Percentiles rank a stretch among this genome's conserved stretches.
phyloP scores from a whole-genome alignment of 2,113 vertebrate species.

The Zapus hudsonius region DNA sequence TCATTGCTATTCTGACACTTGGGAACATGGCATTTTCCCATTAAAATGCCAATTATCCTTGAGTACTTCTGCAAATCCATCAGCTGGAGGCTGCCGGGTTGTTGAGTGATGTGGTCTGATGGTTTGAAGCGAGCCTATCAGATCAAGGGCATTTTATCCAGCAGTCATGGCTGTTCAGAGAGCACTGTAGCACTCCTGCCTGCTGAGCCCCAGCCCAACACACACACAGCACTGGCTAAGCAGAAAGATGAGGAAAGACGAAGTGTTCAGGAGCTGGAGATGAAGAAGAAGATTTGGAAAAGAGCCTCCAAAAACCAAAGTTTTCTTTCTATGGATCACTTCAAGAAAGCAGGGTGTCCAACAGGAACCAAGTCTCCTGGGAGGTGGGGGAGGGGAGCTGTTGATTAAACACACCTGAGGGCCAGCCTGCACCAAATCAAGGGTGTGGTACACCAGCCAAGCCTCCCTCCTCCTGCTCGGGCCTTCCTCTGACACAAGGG shows the following conservation, averaged over 20 bases:
- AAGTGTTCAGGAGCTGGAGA: slow-evolving; percentile 7
- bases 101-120: slow-evolving; percentile 36
- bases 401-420: slow-evolving; percentile 1
- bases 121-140: slow-evolving; percentile 52
- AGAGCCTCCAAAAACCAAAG: neutral
- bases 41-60: slow-evolving; percentile 81
- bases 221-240: neutral
- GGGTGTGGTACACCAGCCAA: neutral
- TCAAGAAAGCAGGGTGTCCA: neutral
- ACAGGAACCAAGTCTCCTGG: slow-evolving; percentile 9
- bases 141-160: slow-evolving; percentile 69
- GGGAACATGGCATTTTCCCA: slow-evolving; percentile 76
- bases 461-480: neutral
- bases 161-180: neutral
- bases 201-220: neutral
- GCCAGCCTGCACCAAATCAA: neutral
- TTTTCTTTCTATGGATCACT: slow-evolving; percentile 38
- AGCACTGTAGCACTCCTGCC: neutral
- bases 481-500: neutral
- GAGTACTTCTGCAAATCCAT: slow-evolving; percentile 73
- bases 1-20: slow-evolving; percentile 77
- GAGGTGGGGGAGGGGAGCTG: neutral
- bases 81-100: slow-evolving; percentile 54
- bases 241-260: slow-evolving; percentile 14
- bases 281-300: slow-evolving; percentile 19